Evolutionary conservation across 2,113 vertebrate genomes (phyloP), one percentile per base, ranked within the genome.

Genomic region (Nasalis larvatus): DNA sequence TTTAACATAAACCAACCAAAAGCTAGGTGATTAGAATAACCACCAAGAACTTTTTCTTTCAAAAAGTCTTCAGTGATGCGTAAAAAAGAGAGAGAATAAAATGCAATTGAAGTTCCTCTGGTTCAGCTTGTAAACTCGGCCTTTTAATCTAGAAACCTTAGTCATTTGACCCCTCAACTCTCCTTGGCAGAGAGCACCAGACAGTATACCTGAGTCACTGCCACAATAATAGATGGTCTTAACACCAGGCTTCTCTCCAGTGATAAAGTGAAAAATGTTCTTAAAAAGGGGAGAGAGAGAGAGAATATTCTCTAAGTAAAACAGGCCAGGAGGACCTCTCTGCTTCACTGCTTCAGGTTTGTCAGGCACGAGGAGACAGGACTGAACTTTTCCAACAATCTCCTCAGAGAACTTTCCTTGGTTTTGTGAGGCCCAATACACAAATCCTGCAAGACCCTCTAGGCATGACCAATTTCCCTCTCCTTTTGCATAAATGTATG

Each of bases 81-180:
- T 87, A 97, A 97, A 97, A 0, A 96, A 97, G 81, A 96, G 37
- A 85, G n/a, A 66, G 3, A 17, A 40, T 30, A 52, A 45, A 3
- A 45, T 6, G 68, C 27, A 76, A 56, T 77, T 58, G 83, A 96
- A 89, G 20, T 71, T 85, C 77, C 78, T 97, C 82, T 95, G 0
- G 0, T 85, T 93, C 93, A 94, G 42, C 14, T 95, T 96, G 84
- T 78, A 97, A 98, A 97, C 91, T 89, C 42, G 8, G 96, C 68
- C 93, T 98, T 98, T 98, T 95, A 89, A 98, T 98, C 95, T 94
- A 95, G 85, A 89, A 94, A 80, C 58, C 91, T 94, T 91, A 97
- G 80, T 96, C 89, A 91, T 86, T 35, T n/a, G 92, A 98, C 86
- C 95, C 95, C 84, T 97, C 84, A 96, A 35, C 74, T 95, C 21